Base-by-base conservation (phyloP, 2,797 vertebrate genomes). In the Cyprinella venusta region DNA sequence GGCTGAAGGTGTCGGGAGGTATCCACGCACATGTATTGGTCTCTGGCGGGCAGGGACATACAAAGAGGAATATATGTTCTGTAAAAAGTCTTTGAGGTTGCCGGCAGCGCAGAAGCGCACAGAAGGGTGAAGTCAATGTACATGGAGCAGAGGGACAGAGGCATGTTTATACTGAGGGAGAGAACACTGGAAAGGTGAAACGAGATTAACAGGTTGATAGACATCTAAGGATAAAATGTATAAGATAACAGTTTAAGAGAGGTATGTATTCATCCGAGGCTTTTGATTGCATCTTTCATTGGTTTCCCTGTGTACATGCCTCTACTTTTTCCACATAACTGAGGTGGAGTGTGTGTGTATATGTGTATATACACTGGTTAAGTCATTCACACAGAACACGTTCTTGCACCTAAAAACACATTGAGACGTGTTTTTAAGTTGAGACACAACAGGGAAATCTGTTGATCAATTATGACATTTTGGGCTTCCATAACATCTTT, bases 41-140 rank as follows among this genome's bases (percentile, higher is more conserved):
- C 91, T 94, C 92, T 94, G 93, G 92, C 92, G 92, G 87, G 89
- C 85, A 88, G 88, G 91, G 90, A 86, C 68, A 78, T 86, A 59
- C 64, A 87, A 81, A 85, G 88, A 87, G 90, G 84, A 89, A 82
- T 87, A 87, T 42, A 84, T 74, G 38, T 85, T 50, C 90, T 88
- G 85, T 91, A 71, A 92, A 87, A 89, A 89, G 89, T 90, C 88
- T 90, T 86, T 89, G 83, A 88, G 89, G 90, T 89, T 76, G 36
- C 81, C 30, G 54, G 85, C 71, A 61, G 89, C 81, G 87, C 65
- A 87, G 86, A 88, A 54, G 83, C 30, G 61, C 76, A 68, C 79
- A 85, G 67, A 78, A 65, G 15, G 24, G 21, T 75, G n/a, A 65
- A 75, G 36, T 54, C 56, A 36, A 68, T 42, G 18, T 52, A 75